These are phyloP conservation scores for Drosophila serrata DNA, from an alignment of 1,140 invertebrate species.

Conservation along the genomic window DNA sequence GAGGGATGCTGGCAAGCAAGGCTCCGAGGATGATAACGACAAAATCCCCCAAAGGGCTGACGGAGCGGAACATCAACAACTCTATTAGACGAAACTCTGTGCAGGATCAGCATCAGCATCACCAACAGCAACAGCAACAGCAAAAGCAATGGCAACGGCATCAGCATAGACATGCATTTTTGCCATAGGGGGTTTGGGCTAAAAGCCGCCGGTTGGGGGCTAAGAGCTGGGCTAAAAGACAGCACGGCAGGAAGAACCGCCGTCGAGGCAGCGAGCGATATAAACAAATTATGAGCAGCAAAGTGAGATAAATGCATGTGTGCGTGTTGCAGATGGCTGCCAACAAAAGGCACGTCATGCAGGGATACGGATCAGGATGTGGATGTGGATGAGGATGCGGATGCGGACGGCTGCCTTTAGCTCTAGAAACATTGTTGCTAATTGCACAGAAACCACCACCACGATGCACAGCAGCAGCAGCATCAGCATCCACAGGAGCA, in stretches of 20 bases:
- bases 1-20: conserved; percentile 19
- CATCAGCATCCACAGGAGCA: conserved; percentile 13
- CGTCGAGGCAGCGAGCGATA: conserved; percentile 61
- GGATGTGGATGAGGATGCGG: conserved; percentile 31
- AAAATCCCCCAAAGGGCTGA: conserved; percentile 76
- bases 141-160: conserved; percentile 13
- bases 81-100: conserved; percentile 69
- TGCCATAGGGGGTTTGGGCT: conserved; percentile 19
- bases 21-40: conserved; percentile 47
- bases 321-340: conserved; percentile 48
- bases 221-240: conserved; percentile 50
- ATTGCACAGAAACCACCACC: conserved; percentile 69
- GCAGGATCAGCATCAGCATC: conserved; percentile 30
- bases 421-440: conserved; percentile 64
- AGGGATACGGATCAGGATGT: conserved; percentile 33
- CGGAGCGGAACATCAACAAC: conserved; percentile 76
- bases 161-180: conserved; percentile 54
- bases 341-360: conserved; percentile 49
- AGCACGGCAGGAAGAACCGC: conserved; percentile 39
- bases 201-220: conserved; percentile 15
- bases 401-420: conserved; percentile 39
- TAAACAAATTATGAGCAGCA: conserved; percentile 82
- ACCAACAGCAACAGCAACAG: conserved; percentile 7
- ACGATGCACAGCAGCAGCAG: conserved; percentile 33
- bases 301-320: conserved; percentile 79